A percentile compares a stretch with the other conserved stretches of the same genome.
Evolutionary conservation across 2,888 invertebrate species (phyloP).

Genomic region (Ctena decussata): DNA sequence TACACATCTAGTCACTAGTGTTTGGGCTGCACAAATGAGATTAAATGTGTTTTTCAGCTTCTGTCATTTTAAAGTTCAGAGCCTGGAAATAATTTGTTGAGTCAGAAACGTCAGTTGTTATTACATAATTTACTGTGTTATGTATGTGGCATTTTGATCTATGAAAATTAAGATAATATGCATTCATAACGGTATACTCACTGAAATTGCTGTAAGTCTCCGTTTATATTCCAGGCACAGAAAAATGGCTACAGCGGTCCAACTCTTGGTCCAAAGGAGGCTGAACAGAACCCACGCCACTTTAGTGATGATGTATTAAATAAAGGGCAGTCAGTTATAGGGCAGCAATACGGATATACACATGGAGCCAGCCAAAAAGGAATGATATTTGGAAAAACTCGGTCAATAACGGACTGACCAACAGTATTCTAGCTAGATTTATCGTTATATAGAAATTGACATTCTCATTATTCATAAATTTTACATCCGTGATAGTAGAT

Average conservation of each 20-base stretch:
- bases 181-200: too few species aligned
- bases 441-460: neutral
- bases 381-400: slow-evolving; percentile 88
- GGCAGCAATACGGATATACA: slow-evolving; percentile 97
- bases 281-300: slow-evolving; percentile 95
- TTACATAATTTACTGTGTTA: too few species aligned
- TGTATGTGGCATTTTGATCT: too few species aligned
- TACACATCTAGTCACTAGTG: too few species aligned
- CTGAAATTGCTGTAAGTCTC: neutral
- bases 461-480: too few species aligned
- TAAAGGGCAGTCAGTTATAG: slow-evolving; percentile 95
- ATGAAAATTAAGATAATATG: too few species aligned
- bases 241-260: slow-evolving; percentile 90
- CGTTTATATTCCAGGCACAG: slow-evolving; percentile 81
- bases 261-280: slow-evolving; percentile 97
- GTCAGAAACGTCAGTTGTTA: too few species aligned
- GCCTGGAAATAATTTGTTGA: too few species aligned
- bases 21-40: too few species aligned
- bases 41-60: too few species aligned
- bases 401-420: slow-evolving; percentile 74
- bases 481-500: too few species aligned
- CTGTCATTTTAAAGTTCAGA: too few species aligned
- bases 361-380: slow-evolving; percentile 99
- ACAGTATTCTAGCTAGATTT: neutral
- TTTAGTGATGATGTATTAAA: slow-evolving; percentile 97